Evolutionary conservation across 2,888 invertebrate species (phyloP).

Genomic region (Nomada hirtipes): DNA sequence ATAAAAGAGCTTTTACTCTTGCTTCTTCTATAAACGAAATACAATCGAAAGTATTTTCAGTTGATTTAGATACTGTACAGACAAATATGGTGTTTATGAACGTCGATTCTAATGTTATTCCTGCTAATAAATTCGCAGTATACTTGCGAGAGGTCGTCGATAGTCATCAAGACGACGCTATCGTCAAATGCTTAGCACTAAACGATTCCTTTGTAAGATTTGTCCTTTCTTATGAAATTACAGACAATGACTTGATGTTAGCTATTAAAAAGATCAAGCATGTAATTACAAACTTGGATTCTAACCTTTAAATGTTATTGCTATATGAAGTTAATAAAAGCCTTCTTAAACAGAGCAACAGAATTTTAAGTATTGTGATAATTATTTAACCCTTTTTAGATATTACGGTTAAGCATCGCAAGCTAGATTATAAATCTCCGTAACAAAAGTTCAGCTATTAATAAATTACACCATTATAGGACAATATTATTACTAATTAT

Average conservation of each 20-base stretch:
- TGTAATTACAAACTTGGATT: conserved; percentile 87
- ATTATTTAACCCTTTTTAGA: too few species aligned
- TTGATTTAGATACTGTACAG: conserved; percentile 88
- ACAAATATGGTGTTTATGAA: conserved; percentile 91
- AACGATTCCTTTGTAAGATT: conserved; percentile 88
- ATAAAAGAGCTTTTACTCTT: conserved; percentile 88
- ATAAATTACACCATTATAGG: too few species aligned
- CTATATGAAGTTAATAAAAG: too few species aligned
- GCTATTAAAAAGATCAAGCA: conserved; percentile 90
- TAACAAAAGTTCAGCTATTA: too few species aligned
- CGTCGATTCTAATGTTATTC: conserved; percentile 85
- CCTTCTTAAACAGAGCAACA: too few species aligned
- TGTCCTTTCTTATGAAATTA: conserved; percentile 90
- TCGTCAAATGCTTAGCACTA: conserved; percentile 87
- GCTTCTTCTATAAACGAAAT: conserved; percentile 88
- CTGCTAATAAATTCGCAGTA: conserved; percentile 83
- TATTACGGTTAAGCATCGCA: too few species aligned
- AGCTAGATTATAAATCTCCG: too few species aligned
- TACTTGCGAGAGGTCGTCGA: conserved; percentile 85
- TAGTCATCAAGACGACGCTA: conserved; percentile 85
- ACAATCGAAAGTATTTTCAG: conserved; percentile 87
- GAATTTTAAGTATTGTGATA: too few species aligned
- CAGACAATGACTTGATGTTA: conserved; percentile 88
- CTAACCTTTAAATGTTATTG: too few species aligned
- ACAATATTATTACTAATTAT: too few species aligned